Evolutionary conservation across 1,140 invertebrate species (phyloP).

Genomic region (Oscheius sp.): DNA sequence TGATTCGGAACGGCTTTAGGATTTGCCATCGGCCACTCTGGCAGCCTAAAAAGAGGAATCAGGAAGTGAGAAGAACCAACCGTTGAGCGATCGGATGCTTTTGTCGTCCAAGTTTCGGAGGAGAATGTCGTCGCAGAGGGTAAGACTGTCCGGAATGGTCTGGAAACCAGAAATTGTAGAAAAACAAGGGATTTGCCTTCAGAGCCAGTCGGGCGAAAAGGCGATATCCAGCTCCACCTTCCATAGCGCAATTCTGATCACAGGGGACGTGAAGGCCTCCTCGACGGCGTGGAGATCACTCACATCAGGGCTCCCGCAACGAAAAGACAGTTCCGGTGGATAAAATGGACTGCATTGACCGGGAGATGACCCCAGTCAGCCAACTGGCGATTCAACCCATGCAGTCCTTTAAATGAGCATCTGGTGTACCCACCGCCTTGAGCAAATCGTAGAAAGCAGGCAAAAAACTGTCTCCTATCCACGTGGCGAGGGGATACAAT

Average conservation of each 20-base stretch:
- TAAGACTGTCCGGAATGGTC: slow-evolving; percentile 11
- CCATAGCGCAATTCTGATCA: slow-evolving; percentile 99
- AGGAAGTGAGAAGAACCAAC: too few species aligned
- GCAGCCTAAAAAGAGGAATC: too few species aligned
- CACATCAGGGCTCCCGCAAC: slow-evolving; percentile 48
- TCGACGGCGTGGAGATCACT: slow-evolving; percentile 76
- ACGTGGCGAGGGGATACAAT: slow-evolving; percentile 94
- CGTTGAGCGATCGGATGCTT: slow-evolving; percentile 87
- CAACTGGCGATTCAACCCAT: slow-evolving; percentile 50
- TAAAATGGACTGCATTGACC: too few species aligned
- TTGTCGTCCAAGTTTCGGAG: slow-evolving; percentile 13
- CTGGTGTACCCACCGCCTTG: slow-evolving; percentile 70
- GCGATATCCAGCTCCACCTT: slow-evolving; percentile 90
- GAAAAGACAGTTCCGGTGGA: too few species aligned
- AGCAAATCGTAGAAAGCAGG: slow-evolving; percentile 86
- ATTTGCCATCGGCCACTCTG: slow-evolving; percentile 94
- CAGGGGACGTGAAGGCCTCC: slow-evolving; percentile 97
- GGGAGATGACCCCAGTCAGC: too few species aligned
- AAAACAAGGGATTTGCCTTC: neutral
- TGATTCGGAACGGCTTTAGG: slow-evolving; percentile 90
- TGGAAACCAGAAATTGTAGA: neutral
- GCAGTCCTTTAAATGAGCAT: neutral
- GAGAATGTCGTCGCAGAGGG: neutral
- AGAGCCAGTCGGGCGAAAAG: slow-evolving; percentile 87
- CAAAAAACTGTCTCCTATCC: slow-evolving; percentile 87